Base-by-base conservation (phyloP, 1,140 invertebrate species). In the Zaprionus vittiger region DNA sequence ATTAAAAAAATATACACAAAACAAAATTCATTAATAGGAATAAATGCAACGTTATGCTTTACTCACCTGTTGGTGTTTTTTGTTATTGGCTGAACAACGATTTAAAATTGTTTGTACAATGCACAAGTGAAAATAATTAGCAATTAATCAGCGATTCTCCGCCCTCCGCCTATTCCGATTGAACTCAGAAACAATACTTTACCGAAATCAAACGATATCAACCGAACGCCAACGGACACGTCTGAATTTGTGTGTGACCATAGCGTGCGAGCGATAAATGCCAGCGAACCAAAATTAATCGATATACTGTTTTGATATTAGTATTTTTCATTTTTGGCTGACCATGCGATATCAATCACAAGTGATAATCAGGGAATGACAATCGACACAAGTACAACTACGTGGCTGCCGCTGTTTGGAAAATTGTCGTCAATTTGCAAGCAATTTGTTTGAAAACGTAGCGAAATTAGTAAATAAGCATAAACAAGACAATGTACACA, bases 311-410 rank as follows among this genome's bases (percentile, higher is more conserved):
- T 34, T 34, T 9, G 9, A 11, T 24, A 24, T 24, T 38, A 44
- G 34, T 34, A 34, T 69, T 55, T 69, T 61, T 62, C 1, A 31
- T 24, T 41, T 41, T 0, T 38, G 54, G 6, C 5, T 49, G 49
- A 47, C 14, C 17, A 24, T 22, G 49, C 69, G 69, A 77, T 67
- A 77, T 49, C 55, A 38, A 66, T 60, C 70, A 56, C 14, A 15
- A 38, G 14, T 26, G 14, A 14, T 28, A 28, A 41, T 64, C 52
- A 44, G 17, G 15, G 20, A 65, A 15, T 49, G 62, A n/a, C 70
- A 77, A 73, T 70, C 70, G 69, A 73, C 70, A 77, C 74, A 77
- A 77, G 69, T 77, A 73, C 69, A 83, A 83, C 81, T 83, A 83
- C 81, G 81, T 83, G 81, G 81, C 81, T 83, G 71, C 67, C 55